Conservation (phyloP, 1,140 invertebrate species). For the Drosophila carrolli region DNA sequence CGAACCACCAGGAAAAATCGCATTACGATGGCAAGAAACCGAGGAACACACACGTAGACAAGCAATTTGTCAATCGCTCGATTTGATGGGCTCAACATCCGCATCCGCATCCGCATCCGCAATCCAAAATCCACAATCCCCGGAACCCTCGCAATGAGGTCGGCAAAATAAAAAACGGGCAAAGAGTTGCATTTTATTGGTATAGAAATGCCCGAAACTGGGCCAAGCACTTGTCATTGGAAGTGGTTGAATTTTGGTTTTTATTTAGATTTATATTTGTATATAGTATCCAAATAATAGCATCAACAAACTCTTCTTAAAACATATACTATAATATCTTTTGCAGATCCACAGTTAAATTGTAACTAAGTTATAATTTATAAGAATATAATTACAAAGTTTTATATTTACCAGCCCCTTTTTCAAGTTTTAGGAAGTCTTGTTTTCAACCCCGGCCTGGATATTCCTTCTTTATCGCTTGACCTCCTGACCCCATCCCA, state of each 20-base stretch:
- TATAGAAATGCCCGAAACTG: neutral
- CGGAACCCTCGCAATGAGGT: slow-evolving; percentile 5
- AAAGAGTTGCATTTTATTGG: slow-evolving; percentile 34
- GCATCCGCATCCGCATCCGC: slow-evolving; percentile 24
- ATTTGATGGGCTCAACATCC: slow-evolving; percentile 67
- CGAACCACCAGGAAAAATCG: slow-evolving; percentile 13
- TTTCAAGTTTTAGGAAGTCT: neutral
- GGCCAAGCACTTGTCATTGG: neutral
- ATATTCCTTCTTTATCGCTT: slow-evolving; percentile 28
- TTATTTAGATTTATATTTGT: neutral
- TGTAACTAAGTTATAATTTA: too few relatives aligned
- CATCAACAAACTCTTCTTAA: too few relatives aligned
- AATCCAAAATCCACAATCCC: slow-evolving; percentile 4
- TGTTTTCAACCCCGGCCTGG: neutral
- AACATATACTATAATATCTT: too few relatives aligned
- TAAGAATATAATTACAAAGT: neutral
- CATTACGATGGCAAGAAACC: slow-evolving; percentile 30
- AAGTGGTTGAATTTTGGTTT: neutral
- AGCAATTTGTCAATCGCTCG: slow-evolving; percentile 78
- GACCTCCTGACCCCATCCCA: slow-evolving; percentile 20
- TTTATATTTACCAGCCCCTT: neutral
- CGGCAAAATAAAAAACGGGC: neutral
- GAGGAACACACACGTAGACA: slow-evolving; percentile 73
- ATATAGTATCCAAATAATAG: too few relatives aligned
- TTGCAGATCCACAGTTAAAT: too few relatives aligned